phyloP scores from a whole-genome alignment of 2,888 invertebrate species.

The Deilephila elpenor region DNA sequence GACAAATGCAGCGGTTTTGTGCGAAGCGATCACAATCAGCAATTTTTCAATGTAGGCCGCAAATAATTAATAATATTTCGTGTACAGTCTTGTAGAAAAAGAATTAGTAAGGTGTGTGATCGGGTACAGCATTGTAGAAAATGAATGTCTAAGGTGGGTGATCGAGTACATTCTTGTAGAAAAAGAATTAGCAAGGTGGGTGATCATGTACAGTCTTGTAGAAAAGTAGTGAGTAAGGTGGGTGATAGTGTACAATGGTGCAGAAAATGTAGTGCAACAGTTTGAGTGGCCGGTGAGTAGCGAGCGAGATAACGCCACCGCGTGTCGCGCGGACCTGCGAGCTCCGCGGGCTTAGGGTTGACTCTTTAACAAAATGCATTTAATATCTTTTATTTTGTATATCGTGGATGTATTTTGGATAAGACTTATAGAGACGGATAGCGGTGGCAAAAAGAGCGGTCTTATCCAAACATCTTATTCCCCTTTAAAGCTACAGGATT shows the following conservation, averaged over 20 bases:
- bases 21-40: slow-evolving; percentile 44
- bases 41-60: slow-evolving; percentile 53
- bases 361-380: slow-evolving; percentile 36
- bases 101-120: slow-evolving; percentile 43
- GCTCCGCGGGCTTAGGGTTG: slow-evolving; percentile 61
- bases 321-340: slow-evolving; percentile 68
- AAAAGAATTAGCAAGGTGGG: slow-evolving; percentile 50
- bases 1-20: slow-evolving; percentile 39
- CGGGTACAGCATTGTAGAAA: slow-evolving; percentile 55
- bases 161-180: slow-evolving; percentile 49
- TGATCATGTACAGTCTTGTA: slow-evolving; percentile 48
- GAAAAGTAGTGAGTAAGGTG: slow-evolving; percentile 52
- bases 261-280: slow-evolving; percentile 64
- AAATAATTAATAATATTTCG: slow-evolving; percentile 57
- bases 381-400: slow-evolving; percentile 31
- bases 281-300: slow-evolving; percentile 66
- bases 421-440: no score
- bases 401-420: not conserved
- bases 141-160: slow-evolving; percentile 50
- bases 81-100: slow-evolving; percentile 55
- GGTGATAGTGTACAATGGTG: slow-evolving; percentile 47
- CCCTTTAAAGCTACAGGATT: no score
- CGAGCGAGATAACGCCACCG: slow-evolving; percentile 76
- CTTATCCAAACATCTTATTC: no score
- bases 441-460: no score